Base-by-base conservation (phyloP, 30 jellyfish, hydroid and myxozoan genomes). In the Turritopsis dohrnii region DNA sequence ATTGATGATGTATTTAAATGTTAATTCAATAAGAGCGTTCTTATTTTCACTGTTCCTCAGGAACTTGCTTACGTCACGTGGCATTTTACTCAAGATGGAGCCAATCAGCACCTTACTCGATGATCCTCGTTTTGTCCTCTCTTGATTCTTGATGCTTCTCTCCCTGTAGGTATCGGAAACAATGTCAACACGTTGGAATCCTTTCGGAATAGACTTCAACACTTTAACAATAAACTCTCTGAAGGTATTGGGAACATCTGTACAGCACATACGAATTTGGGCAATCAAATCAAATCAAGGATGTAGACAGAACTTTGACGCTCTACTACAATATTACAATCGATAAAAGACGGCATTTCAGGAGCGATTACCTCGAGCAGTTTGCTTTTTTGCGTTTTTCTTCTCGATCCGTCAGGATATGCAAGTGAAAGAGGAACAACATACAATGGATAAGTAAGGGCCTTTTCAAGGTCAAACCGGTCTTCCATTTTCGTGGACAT, bases 141-240 rank as follows among this genome's bases (percentile, higher is more conserved):
- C 89, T 29, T 41, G 52, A 69, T 41, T 18, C 52, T 83, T 83
- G 88, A 74, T 73, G 18, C 88, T 54, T 16, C 26, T 8, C 7
- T 73, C 89, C 31, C 69, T 27, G 69, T 72, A 83, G 28, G 90
- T 83, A 53, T 83, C 90, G 16, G 90, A 89, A 73, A 83, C 81
- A 53, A 83, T 83, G 74, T 83, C 89, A 28, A 84, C 41, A 28
- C 83, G 90, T 19, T 52, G 17, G 85, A 75, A 84, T 23, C 90
- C 91, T 28, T 77, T 71, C 77, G 20, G 18, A 23, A 84, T 71
- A 21, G 18, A 19, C 24, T 76, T 53, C 9, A 84, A 13, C 52
- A 83, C 72, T 29, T 83, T 29, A 83, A 54, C 27, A 26, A 60
- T 83, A 52, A 83, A 69, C n/a, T 84, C 91, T 74, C 74, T 89